Evolutionary conservation across 1,140 invertebrate species (phyloP).

Genomic region (Drosophila tsacasi): DNA sequence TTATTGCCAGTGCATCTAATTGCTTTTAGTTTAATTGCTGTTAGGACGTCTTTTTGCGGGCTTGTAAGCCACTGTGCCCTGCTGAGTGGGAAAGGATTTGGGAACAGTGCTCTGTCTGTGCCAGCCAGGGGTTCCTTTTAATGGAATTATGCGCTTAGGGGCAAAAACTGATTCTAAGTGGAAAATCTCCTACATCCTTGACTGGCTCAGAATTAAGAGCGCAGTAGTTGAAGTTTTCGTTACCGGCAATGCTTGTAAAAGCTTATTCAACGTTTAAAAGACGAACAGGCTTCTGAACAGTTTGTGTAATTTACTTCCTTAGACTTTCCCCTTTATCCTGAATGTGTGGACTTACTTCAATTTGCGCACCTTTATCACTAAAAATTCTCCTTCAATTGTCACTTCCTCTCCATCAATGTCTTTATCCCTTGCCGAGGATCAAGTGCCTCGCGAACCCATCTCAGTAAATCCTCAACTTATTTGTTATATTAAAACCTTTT

Average conservation of each 20-base stretch:
- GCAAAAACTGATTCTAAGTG: slow-evolving; percentile 49
- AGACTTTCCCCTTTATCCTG: background rate
- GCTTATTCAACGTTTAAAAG: slow-evolving; percentile 26
- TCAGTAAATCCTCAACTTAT: slow-evolving; percentile 39
- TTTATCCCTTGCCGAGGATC: slow-evolving; percentile 12
- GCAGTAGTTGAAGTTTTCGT: slow-evolving; percentile 33
- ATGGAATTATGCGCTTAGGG: slow-evolving; percentile 59
- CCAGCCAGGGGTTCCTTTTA: slow-evolving; percentile 38
- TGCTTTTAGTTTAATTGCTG: slow-evolving; percentile 74
- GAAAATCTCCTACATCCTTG: slow-evolving; percentile 37
- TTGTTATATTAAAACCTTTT: slow-evolving; percentile 61
- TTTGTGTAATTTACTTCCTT: background rate
- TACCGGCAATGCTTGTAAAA: slow-evolving; percentile 8
- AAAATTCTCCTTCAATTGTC: slow-evolving; percentile 24
- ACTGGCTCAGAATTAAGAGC: slow-evolving; percentile 21
- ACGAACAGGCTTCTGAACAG: slow-evolving; percentile 6
- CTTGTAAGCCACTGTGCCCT: slow-evolving; percentile 3
- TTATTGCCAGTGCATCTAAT: slow-evolving; percentile 60
- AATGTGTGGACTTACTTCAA: background rate
- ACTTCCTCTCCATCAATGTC: slow-evolving; percentile 8
- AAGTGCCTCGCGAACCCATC: slow-evolving; percentile 29
- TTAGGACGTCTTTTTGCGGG: slow-evolving; percentile 23
- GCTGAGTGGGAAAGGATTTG: slow-evolving; percentile 27
- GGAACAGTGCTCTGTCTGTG: slow-evolving; percentile 2
- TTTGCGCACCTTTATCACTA: background rate